phyloP scores from a whole-genome alignment of 2,113 vertebrate genomes.

The Rhea americana region DNA sequence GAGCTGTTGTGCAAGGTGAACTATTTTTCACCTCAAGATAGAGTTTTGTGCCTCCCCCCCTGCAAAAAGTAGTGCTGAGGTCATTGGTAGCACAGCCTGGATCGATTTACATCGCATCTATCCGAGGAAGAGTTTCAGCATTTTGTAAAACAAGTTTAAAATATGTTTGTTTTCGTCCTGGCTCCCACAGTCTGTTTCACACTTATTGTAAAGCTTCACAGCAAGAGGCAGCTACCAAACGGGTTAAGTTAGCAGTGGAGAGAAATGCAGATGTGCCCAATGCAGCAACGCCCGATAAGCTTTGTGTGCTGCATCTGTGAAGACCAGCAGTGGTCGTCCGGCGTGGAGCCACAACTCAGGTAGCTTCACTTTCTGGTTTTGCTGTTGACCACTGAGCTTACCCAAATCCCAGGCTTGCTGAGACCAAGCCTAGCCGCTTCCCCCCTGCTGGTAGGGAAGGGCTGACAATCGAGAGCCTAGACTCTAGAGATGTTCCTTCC shows the following conservation, averaged over 20 bases:
- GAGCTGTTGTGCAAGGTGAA: not conserved
- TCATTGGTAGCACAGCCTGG: not conserved
- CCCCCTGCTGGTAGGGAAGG: not conserved
- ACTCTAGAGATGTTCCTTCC: not conserved
- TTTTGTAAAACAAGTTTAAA: rapidly evolving
- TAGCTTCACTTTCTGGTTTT: not conserved
- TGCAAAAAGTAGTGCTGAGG: not conserved
- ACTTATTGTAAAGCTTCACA: not conserved
- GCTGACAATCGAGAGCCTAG: no score
- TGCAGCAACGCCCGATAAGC: not conserved
- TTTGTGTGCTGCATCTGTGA: not conserved
- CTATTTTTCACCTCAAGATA: not conserved
- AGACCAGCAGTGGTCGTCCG: not conserved
- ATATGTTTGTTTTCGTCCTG: not conserved
- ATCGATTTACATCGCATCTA: rapidly evolving
- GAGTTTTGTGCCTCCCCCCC: no score
- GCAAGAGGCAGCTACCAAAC: not conserved
- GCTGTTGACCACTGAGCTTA: not conserved
- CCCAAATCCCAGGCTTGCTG: not conserved
- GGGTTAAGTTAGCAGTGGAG: no score
- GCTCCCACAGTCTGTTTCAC: not conserved
- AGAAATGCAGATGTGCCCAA: not conserved
- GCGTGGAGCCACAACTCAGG: not conserved
- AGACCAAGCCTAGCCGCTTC: not conserved
- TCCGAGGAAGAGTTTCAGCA: not conserved